Percentiles rank a stretch among this genome's conserved stretches.
These are phyloP conservation scores for Drosophila neotestacea DNA, from an alignment of 2,888 invertebrate genomes.

Conservation along the genomic window DNA sequence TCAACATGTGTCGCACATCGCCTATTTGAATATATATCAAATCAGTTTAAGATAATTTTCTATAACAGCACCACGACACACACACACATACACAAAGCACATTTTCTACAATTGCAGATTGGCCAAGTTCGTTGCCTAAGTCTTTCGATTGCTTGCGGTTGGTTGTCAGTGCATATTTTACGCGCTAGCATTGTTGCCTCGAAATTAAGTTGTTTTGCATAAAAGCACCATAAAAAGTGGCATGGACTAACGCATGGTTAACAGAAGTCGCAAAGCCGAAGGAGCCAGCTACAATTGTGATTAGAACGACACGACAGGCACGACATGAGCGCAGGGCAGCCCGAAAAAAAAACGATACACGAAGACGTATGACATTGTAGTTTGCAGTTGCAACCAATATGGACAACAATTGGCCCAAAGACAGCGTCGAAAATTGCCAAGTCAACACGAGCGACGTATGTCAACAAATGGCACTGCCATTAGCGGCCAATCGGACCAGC, in stretches of 20 bases:
- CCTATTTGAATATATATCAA: constrained; percentile 81
- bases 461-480: constrained; percentile 80
- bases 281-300: constrained; percentile 62
- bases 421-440: constrained; percentile 70
- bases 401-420: constrained; percentile 72
- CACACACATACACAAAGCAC: constrained; percentile 34
- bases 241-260: constrained; percentile 63
- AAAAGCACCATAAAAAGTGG: constrained; percentile 81
- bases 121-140: constrained; percentile 68
- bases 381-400: constrained; percentile 62
- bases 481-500: constrained; percentile 64
- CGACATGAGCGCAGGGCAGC: constrained; percentile 73
- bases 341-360: constrained; percentile 11
- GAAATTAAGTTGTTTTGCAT: constrained; percentile 82
- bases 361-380: constrained; percentile 71
- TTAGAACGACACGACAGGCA: constrained; percentile 81
- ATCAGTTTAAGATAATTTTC: constrained; percentile 80
- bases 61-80: constrained; percentile 70
- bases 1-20: constrained; percentile 77
- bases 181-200: constrained; percentile 68
- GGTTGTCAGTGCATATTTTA: constrained; percentile 72
- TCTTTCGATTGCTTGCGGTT: constrained; percentile 61
- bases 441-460: constrained; percentile 82
- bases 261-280: constrained; percentile 34
- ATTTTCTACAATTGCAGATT: constrained; percentile 50